Evolutionary conservation across 1,140 invertebrate species (phyloP), one percentile per base, ranked within the genome.

Genomic region (Ceratina australensis): DNA sequence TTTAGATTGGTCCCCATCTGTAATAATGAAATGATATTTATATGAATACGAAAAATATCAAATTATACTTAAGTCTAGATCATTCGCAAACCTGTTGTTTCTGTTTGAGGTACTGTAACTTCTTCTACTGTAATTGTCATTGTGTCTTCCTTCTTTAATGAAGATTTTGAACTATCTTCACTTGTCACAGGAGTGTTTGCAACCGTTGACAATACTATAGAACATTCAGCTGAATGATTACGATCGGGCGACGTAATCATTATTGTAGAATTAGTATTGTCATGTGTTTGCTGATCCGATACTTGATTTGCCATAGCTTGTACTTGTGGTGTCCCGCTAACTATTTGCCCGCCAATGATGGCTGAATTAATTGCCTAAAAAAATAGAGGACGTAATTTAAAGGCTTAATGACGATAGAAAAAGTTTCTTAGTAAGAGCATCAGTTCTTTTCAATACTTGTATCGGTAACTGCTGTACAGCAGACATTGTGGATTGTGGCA

Each of bases 391-490:
- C 18, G 67, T 54, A 28, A 56, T 24, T n/a, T 0, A 47, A 13
- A 12, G 4, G 12, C 12, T 52, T 47, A 52, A 75, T 56, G 26
- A 52, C 42, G 49, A 49, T 67, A 49, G 15, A 4, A 1, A 57
- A 57, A 78, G 79, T 24, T 71, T 61, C n/a, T 22, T 79, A 80
- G 42, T 59, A 61, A 54, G 78, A 72, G 81, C 13, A 10, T 18
- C 12, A 78, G 20, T 13, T 42, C 33, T 42, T 0, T 56, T 50
- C 7, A 52, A 3, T 89, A 92, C 93, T 72, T 92, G 89, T 63
- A 91, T 67, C 82, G 93, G 92, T 56, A 93, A 83, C 78, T 93
- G 93, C 72, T 93, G 92, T 72, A 93, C 92, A 18, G 91, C 87
- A 82, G 93, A 87, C 84, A 93, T 90, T 2, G 88, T 84, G 13